Base-by-base conservation (phyloP, 2,888 invertebrate species). In the Acrobasis suavella region DNA sequence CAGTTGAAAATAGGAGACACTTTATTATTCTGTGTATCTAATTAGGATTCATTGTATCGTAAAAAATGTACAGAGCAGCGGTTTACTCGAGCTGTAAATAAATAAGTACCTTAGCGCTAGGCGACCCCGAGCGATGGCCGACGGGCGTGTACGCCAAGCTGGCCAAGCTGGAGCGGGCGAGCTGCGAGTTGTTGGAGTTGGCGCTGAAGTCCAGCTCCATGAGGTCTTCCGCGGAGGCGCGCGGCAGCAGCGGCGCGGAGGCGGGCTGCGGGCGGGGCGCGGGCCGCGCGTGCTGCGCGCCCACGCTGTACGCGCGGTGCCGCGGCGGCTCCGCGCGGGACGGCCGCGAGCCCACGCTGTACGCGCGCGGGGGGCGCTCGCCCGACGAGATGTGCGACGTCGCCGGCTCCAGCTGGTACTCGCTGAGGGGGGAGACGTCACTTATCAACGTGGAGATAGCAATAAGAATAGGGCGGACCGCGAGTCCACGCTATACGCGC, bases 341-440 rank as follows among this genome's bases (percentile, higher is more conserved):
- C 2, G 96, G 96, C 70, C 96, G 94, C 62, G 97, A 97, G 22
- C 97, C 97, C 68, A 97, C 96, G 37, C 97, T 97, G 87, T 97
- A 97, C 1, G 97, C 95, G 70, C 97, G 93, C 60, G 95, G 93
- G n/a, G 96, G 96, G 72, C 93, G 91, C 74, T 71, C 82, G 72
- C 94, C 75, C 69, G 94, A 94, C 49, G 93, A 89, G 65, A 96
- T 94, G 81, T 95, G 96, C 15, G 97, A 95, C 64, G 94, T 93
- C 0, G 97, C 97, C 77, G 97, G 97, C 76, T 97, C 97, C 58
- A 97, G 91, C 70, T 95, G 96, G 87, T 95, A 97, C 81, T 96
- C 96, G 58, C 95, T 94, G 76, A 0, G 39, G 7, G 22, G n/a
- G 39, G 7, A 12, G 12, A 42, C 3, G 22, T 22, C 22, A 22